Base-by-base conservation (phyloP, 2,797 vertebrate genomes). In the Brachyrhaphis roseni region DNA sequence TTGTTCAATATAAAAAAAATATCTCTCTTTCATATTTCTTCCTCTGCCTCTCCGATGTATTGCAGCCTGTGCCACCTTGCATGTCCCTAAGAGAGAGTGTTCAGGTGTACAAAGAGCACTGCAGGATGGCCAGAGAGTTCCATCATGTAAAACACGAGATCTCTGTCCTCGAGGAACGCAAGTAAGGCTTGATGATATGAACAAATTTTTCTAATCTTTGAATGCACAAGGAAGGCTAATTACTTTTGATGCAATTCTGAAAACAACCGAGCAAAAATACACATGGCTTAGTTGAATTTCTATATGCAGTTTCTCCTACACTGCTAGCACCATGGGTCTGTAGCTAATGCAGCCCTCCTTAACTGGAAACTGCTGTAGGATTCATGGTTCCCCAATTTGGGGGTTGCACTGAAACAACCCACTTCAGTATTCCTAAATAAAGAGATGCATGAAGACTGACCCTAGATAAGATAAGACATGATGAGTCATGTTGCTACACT, bases 111-210 rank as follows among this genome's bases (percentile, higher is more conserved):
- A 97, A 95, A 91, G 97, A 99, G 77, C 98, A 99, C 95, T 99
- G 98, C 95, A 98, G 96, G 93, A 98, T 98, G 95, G 98, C 98
- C 28, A 96, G 97, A 89, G 98, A 99, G 76, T 99, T 98, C 88
- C 96, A 97, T 91, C 97, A 99, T 82, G 98, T 98, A 92, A 98
- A 98, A 91, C 97, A 96, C 28, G 97, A 99, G 92, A 99, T 99
- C 7, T 94, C 97, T 43, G 90, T 96, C 47, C 96, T 99, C 20
- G 97, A 99, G 93, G 97, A 98, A 83, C 96, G 96, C 92, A 99
- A 97, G 98, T 99, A 91, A 98, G 97, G 93, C 82, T 76, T 2
- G 10, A 11, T 55, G 34, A 34, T 20, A 36, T 51, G 68, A 15
- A 8, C 68, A 46, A 8, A n/a, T n/a, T 15, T 3, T n/a, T 28